Percentiles rank a stretch among this genome's conserved stretches.
These are phyloP conservation scores for Hydrotaea cyrtoneurina DNA, from an alignment of 2,888 invertebrate genomes.

Conservation along the genomic window DNA sequence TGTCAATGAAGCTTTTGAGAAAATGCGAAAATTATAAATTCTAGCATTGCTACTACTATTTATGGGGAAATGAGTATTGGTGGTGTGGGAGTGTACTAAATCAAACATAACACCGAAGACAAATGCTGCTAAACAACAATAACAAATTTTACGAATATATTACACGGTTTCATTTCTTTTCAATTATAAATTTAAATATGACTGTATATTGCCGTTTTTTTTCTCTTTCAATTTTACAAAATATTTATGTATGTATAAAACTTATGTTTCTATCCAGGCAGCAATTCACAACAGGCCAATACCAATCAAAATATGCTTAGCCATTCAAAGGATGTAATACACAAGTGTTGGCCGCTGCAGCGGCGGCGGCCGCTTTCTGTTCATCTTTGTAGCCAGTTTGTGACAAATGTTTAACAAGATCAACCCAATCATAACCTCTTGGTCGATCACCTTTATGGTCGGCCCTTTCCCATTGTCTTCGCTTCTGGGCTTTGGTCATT, in stretches of 20 bases:
- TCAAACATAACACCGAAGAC: too few relatives aligned
- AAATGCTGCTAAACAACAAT: too few relatives aligned
- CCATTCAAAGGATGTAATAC: conserved; percentile 73
- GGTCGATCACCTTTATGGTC: conserved; percentile 92
- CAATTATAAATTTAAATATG: too few relatives aligned
- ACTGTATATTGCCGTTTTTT: background rate
- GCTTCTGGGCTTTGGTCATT: conserved; percentile 94
- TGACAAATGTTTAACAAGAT: conserved; percentile 96
- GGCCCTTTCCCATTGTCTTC: conserved; percentile 91
- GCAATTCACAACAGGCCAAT: conserved; percentile 11
- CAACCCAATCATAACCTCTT: conserved; percentile 97
- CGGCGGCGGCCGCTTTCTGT: conserved; percentile 58
- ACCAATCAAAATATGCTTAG: conserved; percentile 50
- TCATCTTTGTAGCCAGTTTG: conserved; percentile 84
- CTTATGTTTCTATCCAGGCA: conserved; percentile 43
- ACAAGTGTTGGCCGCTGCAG: background rate
- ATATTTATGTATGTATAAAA: conserved; percentile 22
- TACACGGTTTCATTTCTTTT: background rate
- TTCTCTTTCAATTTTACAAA: conserved; percentile 49
- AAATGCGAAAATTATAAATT: too few relatives aligned
- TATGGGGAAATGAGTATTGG: too few relatives aligned
- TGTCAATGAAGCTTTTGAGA: too few relatives aligned
- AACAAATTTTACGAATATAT: too few relatives aligned
- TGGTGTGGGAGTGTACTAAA: too few relatives aligned
- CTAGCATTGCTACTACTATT: too few relatives aligned